phyloP scores from a whole-genome alignment of 2,113 vertebrate genomes.

The Rhadina sibilatrix region DNA sequence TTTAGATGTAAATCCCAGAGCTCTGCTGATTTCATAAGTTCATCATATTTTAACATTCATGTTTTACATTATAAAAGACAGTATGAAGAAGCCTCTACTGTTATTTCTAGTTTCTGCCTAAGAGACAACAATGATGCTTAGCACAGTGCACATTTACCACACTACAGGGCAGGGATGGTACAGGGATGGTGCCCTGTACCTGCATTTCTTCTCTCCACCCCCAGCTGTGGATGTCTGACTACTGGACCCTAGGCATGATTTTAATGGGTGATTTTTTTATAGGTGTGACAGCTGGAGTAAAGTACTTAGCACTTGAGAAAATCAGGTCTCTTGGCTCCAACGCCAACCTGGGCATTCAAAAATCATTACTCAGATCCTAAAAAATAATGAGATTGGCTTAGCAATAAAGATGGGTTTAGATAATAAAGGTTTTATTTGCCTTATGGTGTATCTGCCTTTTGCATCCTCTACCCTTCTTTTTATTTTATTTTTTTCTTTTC shows the following conservation, averaged over 20 bases:
- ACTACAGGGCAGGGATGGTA: accelerated
- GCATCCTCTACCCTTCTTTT: not conserved
- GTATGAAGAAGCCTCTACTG: not conserved
- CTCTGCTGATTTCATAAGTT: not conserved
- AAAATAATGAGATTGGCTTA: constrained; percentile 33
- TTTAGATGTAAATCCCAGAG: constrained; percentile 4
- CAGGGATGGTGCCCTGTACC: not conserved
- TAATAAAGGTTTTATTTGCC: not conserved
- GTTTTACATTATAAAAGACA: not conserved
- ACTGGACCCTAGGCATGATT: not conserved
- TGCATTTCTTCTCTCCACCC: not conserved
- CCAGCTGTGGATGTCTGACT: not conserved
- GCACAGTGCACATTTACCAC: accelerated
- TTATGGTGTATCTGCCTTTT: not conserved
- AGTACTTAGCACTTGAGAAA: constrained; percentile 13
- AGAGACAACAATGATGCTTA: not conserved
- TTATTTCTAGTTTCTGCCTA: not conserved
- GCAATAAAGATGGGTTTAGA: not conserved
- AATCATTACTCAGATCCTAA: constrained; percentile 22
- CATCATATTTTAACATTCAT: not conserved
- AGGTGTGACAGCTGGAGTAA: constrained; percentile 45
- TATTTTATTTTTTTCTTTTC: not conserved
- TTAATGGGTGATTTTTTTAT: constrained; percentile 43
- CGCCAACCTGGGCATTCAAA: constrained; percentile 26
- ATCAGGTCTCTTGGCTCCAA: not conserved